A percentile compares a stretch with the other conserved stretches of the same genome.
Evolutionary conservation across 2,888 invertebrate genomes (phyloP).

Genomic region (Sphaerophoria taeniata): DNA sequence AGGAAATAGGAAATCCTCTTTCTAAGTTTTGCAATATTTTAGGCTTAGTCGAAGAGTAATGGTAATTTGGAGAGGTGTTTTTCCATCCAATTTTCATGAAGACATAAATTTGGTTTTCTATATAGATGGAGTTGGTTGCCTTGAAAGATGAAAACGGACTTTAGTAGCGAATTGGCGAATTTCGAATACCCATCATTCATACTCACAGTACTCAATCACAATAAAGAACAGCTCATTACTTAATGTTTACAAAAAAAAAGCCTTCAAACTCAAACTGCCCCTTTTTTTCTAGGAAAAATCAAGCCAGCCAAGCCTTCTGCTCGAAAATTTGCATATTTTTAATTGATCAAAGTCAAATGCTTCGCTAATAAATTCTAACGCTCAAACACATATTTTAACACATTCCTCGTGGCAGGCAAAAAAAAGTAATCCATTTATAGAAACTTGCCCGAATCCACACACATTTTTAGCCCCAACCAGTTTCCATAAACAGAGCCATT

Average conservation of each 20-base stretch:
- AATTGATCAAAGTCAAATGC: slow-evolving; percentile 20
- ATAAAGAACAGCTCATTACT: neutral
- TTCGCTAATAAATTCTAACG: slow-evolving; percentile 23
- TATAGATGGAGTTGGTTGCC: neutral
- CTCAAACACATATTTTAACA: slow-evolving; percentile 55
- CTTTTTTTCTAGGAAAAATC: neutral
- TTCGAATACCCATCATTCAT: neutral
- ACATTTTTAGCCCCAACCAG: slow-evolving; percentile 32
- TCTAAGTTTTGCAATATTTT: slow-evolving; percentile 42
- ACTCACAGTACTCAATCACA: neutral
- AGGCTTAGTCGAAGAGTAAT: slow-evolving; percentile 44
- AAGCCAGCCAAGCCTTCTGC: neutral
- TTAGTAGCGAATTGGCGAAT: too few species aligned
- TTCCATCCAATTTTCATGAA: slow-evolving; percentile 16
- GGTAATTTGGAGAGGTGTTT: slow-evolving; percentile 30
- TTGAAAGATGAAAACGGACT: neutral
- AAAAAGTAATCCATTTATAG: slow-evolving; percentile 50
- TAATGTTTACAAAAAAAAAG: neutral
- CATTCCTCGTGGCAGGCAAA: slow-evolving; percentile 46
- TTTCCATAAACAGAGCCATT: slow-evolving; percentile 49
- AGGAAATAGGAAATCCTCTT: slow-evolving; percentile 44
- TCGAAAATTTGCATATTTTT: slow-evolving; percentile 20
- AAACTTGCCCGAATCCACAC: slow-evolving; percentile 32
- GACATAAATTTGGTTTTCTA: slow-evolving; percentile 10
- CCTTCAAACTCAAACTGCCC: neutral